A percentile compares a stretch with the other conserved stretches of the same genome.
Conservation (phyloP, 2,113 vertebrate species). For the Xiphorhynchus elegans region DNA sequence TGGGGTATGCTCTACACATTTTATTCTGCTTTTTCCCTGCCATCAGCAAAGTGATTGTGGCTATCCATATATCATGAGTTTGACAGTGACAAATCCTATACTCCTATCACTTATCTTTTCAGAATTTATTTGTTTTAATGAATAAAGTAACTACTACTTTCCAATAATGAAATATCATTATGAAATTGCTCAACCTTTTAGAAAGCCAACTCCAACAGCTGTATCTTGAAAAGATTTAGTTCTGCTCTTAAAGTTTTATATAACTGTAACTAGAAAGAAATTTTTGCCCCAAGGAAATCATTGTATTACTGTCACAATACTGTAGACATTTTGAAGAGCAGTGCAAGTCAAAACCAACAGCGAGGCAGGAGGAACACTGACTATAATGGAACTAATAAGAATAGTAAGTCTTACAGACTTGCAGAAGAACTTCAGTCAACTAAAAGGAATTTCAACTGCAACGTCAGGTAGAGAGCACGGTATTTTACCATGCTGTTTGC, state of each 20-base stretch:
- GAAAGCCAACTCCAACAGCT: neutral
- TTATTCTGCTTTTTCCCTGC: neutral
- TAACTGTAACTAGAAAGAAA: neutral
- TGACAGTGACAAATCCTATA: neutral
- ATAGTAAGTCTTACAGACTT: neutral
- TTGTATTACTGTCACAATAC: neutral
- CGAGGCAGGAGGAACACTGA: neutral
- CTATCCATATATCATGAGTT: neutral
- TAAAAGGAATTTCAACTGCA: neutral
- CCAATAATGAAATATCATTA: neutral
- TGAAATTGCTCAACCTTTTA: neutral
- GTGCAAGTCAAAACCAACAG: neutral
- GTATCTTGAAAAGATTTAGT: neutral
- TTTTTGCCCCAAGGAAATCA: neutral
- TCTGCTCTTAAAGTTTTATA: neutral
- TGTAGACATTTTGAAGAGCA: neutral
- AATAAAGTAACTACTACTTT: neutral
- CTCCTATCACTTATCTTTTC: neutral
- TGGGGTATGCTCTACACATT: neutral
- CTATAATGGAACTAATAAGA: neutral
- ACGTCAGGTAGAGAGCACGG: neutral
- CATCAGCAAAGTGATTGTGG: neutral
- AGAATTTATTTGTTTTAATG: neutral
- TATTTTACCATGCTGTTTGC: neutral
- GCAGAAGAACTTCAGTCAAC: neutral